Percentiles rank a stretch among this genome's conserved stretches.
These are phyloP conservation scores for Acrocephalus scirpaceus DNA, from an alignment of 2,797 vertebrate species.

Conservation along the genomic window DNA sequence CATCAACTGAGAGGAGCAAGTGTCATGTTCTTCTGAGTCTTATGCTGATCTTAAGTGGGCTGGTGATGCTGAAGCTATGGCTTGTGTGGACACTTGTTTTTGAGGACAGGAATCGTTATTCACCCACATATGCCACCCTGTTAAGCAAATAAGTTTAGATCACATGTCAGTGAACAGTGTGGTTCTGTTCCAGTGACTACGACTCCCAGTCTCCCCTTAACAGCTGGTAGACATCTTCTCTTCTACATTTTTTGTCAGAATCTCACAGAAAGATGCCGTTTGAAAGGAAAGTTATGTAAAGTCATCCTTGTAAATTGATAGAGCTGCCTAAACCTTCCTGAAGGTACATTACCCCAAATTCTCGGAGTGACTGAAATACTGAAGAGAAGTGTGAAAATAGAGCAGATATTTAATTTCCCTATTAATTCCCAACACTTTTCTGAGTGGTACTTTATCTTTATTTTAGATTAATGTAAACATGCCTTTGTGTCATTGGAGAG, in stretches of 20 bases:
- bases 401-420: not conserved
- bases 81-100: not conserved
- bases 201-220: not conserved
- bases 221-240: not conserved
- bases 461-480: not conserved
- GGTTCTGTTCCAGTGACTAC: not conserved
- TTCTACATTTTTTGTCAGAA: not conserved
- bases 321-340: not conserved
- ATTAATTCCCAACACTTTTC: not conserved
- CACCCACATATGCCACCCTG: accelerated
- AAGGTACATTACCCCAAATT: not conserved
- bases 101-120: not conserved
- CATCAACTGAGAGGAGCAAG: not conserved
- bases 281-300: not conserved
- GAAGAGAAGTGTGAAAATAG: not conserved
- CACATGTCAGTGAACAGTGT: not conserved
- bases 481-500: not conserved
- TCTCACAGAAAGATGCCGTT: not conserved
- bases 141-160: not conserved
- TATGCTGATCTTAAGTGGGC: not conserved
- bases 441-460: not conserved
- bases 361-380: not conserved
- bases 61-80: not conserved
- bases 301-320: not conserved
- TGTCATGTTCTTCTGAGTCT: not conserved